Evolutionary conservation across 2,113 vertebrate species (phyloP).

Genomic region (Ptyas mucosa): DNA sequence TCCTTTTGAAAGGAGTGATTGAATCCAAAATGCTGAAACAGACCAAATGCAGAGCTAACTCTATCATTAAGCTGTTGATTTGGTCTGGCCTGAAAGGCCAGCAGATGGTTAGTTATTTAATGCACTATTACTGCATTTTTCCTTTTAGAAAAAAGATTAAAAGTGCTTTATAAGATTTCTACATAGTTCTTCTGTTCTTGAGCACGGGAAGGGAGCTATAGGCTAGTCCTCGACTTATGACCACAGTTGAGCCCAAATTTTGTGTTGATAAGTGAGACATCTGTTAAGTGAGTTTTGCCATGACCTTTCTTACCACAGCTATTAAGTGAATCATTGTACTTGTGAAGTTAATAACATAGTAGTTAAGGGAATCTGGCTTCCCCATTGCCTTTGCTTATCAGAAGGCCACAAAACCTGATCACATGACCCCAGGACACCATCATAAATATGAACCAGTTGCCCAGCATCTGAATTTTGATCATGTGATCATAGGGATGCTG

Average conservation of each 20-base stretch:
- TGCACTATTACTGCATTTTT: neutral
- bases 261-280: neutral
- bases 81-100: neutral
- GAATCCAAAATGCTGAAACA: neutral
- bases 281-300: neutral
- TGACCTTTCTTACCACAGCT: neutral
- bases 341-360: neutral
- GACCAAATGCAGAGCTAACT: neutral
- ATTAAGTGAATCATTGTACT: neutral
- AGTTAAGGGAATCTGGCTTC: neutral
- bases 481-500: neutral
- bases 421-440: neutral
- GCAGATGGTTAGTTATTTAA: neutral
- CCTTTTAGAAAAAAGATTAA: neutral
- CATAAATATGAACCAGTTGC: neutral
- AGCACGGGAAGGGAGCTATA: neutral
- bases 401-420: neutral
- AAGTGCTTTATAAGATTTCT: neutral
- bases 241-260: neutral
- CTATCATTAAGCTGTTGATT: neutral
- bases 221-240: neutral
- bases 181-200: neutral
- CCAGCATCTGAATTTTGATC: neutral
- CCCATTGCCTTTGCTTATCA: neutral
- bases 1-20: neutral